Evolutionary conservation across 2,113 vertebrate species (phyloP), one percentile per base, ranked within the genome.

Genomic region (Gnathonemus longibarbis): DNA sequence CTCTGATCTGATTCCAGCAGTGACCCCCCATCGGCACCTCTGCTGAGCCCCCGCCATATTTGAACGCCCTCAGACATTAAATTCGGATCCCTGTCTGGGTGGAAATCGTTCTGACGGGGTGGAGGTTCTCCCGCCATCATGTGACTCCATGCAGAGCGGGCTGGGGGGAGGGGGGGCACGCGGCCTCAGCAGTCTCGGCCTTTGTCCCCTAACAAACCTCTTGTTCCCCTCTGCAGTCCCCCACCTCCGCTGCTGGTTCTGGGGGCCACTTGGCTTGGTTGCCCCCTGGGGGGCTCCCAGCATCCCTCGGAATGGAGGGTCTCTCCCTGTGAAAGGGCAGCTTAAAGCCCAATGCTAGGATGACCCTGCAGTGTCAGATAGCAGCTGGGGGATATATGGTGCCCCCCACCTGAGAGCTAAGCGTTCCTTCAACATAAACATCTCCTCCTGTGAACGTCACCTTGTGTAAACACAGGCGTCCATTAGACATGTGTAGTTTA

Each of bases 1-100:
- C 27, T 42, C 74, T 80, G 35, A 56, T 15, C 91, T 88, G 91
- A 92, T 90, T 92, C 92, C 49, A 91, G 87, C 46, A 91, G 90
- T 90, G 92, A 89, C 94, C 94, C 92, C 91, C 94, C 93, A 92
- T 90, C 92, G 90, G 93, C 92, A 90, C 39, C 17, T 52, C 95
- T 91, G 94, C 91, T 94, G 1, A 42, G 50, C 94, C 89, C 93
- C 94, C 93, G 94, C 96, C 94, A 94, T 94, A 94, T 95, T 94
- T 90, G 92, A 92, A 92, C 92, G 93, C 91, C 92, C 90, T 91
- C 87, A 90, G 93, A 93, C 91, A 92, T 93, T 93, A 93, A 89
- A 86, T 80, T 91, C 92, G 85, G 93, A 58, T 91, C 90, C 91
- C 39, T 91, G 39, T 58, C 50, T 90, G 88, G 88, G 90, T 93